phyloP scores from a whole-genome alignment of 2,113 vertebrate species.

The Pyxicephalus adspersus region DNA sequence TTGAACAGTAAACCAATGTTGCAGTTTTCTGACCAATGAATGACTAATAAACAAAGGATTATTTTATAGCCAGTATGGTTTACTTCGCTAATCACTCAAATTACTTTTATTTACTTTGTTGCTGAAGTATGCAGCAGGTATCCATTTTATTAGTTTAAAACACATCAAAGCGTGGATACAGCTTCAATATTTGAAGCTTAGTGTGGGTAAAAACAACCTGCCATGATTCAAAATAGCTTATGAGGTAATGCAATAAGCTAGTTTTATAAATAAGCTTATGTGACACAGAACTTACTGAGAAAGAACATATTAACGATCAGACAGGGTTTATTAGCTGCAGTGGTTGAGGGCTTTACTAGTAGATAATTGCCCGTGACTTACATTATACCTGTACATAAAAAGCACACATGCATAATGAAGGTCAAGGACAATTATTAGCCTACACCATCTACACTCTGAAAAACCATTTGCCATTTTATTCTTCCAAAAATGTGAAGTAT shows the following conservation, averaged over 20 bases:
- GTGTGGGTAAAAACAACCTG: slow-evolving; percentile 32
- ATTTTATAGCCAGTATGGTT: no score
- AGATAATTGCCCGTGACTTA: slow-evolving; percentile 58
- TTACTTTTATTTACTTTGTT: slow-evolving; percentile 19
- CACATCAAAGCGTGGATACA: slow-evolving; percentile 25
- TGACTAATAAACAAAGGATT: no score
- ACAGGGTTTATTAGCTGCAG: slow-evolving; percentile 53
- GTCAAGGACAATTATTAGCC: slow-evolving; percentile 54
- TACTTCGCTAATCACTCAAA: not conserved
- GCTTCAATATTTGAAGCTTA: slow-evolving; percentile 30
- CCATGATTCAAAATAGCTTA: slow-evolving; percentile 52
- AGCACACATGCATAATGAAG: slow-evolving; percentile 57
- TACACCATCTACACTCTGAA: slow-evolving; percentile 12
- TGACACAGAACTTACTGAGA: slow-evolving; percentile 55
- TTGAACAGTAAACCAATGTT: no score
- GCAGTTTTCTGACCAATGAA: no score
- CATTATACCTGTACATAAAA: slow-evolving; percentile 55
- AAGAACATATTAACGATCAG: slow-evolving; percentile 55
- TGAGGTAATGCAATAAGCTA: slow-evolving; percentile 45
- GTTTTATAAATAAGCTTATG: slow-evolving; percentile 52
- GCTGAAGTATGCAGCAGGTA: slow-evolving; percentile 12
- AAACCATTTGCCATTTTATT: slow-evolving; percentile 36
- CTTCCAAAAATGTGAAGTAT: not conserved
- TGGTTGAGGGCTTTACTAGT: slow-evolving; percentile 53
- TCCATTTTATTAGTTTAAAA: slow-evolving; percentile 36